Conservation (phyloP, 92 coral and sea anemone genomes). For the Micromussa lordhowensis region DNA sequence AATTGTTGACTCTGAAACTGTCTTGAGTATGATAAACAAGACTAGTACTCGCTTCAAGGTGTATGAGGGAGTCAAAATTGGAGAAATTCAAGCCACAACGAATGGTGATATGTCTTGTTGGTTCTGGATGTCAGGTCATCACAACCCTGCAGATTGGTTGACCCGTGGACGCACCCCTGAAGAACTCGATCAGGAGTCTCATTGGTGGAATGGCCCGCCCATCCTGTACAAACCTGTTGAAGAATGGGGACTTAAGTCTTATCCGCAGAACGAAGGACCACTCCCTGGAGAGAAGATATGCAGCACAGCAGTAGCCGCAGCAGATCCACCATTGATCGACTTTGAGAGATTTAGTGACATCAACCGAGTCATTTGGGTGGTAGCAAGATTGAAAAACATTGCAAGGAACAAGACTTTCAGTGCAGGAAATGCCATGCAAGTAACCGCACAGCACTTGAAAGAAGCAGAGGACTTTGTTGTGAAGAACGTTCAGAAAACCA, state of each 20-base stretch:
- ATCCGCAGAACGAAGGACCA: slow-evolving; percentile 56
- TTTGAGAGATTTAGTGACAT: no score
- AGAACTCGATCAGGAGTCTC: slow-evolving; percentile 51
- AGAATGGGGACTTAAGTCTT: slow-evolving; percentile 72
- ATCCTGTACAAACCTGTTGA: slow-evolving; percentile 49
- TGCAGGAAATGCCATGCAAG: slow-evolving; percentile 46
- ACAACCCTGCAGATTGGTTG: slow-evolving; percentile 54
- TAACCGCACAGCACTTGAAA: slow-evolving; percentile 55
- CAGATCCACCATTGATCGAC: slow-evolving; percentile 42
- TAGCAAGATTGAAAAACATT: slow-evolving; percentile 62
- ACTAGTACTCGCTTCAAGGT: no score
- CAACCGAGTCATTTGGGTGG: slow-evolving; percentile 63
- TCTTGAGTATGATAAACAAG: slow-evolving; percentile 70
- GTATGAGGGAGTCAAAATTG: slow-evolving; percentile 60
- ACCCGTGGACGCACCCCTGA: slow-evolving; percentile 63
- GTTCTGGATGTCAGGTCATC: slow-evolving; percentile 48
- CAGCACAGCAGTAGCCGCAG: slow-evolving; percentile 22
- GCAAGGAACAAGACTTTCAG: slow-evolving; percentile 52
- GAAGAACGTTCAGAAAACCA: slow-evolving; percentile 53
- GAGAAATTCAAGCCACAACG: slow-evolving; percentile 66
- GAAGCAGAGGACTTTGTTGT: slow-evolving; percentile 72
- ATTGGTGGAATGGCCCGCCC: slow-evolving; percentile 68
- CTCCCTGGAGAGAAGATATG: slow-evolving; percentile 75
- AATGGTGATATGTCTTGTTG: slow-evolving; percentile 53
- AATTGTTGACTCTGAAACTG: slow-evolving; percentile 79